These are phyloP conservation scores for Anastatus disparis DNA, from an alignment of 1,140 invertebrate genomes.

Conservation along the genomic window DNA sequence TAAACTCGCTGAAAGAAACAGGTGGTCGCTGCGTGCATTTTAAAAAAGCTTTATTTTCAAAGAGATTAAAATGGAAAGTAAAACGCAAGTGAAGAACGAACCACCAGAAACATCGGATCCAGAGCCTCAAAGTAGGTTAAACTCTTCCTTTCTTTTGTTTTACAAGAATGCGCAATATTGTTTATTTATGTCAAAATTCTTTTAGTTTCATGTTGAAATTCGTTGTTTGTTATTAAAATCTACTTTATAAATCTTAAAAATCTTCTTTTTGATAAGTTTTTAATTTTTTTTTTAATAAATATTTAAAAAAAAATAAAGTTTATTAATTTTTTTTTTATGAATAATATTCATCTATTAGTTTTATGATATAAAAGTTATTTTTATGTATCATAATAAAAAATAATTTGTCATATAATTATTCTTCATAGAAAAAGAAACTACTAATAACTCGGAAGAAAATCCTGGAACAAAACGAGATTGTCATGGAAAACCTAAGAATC, in stretches of 20 bases:
- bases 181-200: no score
- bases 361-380: no score
- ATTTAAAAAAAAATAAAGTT: no score
- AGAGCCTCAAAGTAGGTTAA: slow-evolving; percentile 40
- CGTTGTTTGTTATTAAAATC: no score
- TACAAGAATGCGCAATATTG: not conserved
- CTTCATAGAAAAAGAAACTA: slow-evolving; percentile 30
- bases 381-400: not conserved
- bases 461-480: slow-evolving; percentile 27
- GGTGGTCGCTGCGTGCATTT: slow-evolving; percentile 16
- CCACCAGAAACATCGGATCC: slow-evolving; percentile 29
- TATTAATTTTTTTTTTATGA: no score
- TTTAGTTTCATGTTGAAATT: no score
- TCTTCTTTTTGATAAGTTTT: no score
- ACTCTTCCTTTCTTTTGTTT: not conserved
- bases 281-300: no score
- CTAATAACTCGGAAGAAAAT: slow-evolving; percentile 24
- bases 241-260: no score
- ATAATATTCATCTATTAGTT: no score
- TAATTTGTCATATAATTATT: not conserved
- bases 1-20: slow-evolving; percentile 26
- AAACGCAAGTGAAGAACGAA: slow-evolving; percentile 33
- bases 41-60: not conserved
- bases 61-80: slow-evolving; percentile 35
- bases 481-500: slow-evolving; percentile 35